Base-by-base conservation (phyloP, 1,140 invertebrate species). In the Drosophila prosaltans region DNA sequence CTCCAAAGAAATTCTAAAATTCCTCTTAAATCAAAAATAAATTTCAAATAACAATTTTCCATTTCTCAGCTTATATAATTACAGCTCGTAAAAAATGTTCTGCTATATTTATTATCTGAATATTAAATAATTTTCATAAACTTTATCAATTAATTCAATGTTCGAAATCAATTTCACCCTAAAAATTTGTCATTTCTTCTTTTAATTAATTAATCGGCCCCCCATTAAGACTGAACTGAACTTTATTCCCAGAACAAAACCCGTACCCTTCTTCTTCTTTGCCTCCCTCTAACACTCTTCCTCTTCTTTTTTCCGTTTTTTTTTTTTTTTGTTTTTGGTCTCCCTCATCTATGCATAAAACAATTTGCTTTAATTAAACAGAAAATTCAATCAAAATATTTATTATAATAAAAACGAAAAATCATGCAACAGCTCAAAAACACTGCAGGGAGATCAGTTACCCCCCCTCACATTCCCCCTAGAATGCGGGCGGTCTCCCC, bases 341-440 rank as follows among this genome's bases (percentile, higher is more conserved):
- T 21, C 43, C 43, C 74, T 58, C 30, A 63, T 54, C 69, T 64
- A 80, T 88, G 80, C 76, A 83, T 62, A 89, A 89, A 88, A 79
- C 84, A 89, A 88, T 89, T 88, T 89, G 84, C 69, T 88, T 88
- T 88, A 88, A 88, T 88, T 88, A 88, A 88, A 80, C 84, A 89
- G 84, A 80, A 88, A 88, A 88, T 88, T 88, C 84, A 88, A 88
- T 88, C 84, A 88, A 88, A 88, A 88, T 88, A 88, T 88, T 88
- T 88, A 89, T 84, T 61, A 78, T 76, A 88, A 80, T 62, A 85
- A 80, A 67, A 65, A 64, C 70, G 59, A 60, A 65, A 65, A 64
- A 45, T 61, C 59, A 58, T 57, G 41, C 58, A 43, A 74, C 43
- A 45, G 59, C 62, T 45, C 43, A 60, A 65, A 45, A 45, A 39